These are phyloP conservation scores for Oryzias curvinotus DNA, from an alignment of 2,113 vertebrate genomes.

Conservation along the genomic window DNA sequence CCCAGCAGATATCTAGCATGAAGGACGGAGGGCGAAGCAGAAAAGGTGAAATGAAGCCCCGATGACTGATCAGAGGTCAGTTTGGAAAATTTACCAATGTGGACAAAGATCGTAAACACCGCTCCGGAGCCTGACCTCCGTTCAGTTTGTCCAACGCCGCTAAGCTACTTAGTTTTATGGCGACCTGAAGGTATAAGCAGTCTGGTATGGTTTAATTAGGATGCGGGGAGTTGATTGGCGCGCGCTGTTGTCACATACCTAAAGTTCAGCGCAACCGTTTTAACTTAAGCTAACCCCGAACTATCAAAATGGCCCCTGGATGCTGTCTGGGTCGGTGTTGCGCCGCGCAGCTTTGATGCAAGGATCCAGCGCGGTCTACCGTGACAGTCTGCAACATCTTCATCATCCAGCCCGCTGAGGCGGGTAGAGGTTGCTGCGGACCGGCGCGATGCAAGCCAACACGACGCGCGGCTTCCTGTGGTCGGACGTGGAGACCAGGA, in stretches of 20 bases:
- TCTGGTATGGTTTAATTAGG: conserved; percentile 29
- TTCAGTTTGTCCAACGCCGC: conserved; percentile 34
- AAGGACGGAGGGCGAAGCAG: conserved; percentile 18
- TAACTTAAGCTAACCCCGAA: background rate
- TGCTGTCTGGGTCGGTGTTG: conserved; percentile 24
- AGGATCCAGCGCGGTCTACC: conserved; percentile 35
- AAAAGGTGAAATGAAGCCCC: conserved; percentile 36
- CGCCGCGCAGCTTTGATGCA: conserved; percentile 35
- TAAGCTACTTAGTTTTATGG: conserved; percentile 34
- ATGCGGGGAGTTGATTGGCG: conserved; percentile 22
- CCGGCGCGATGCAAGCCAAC: conserved; percentile 77
- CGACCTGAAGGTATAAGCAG: conserved; percentile 48
- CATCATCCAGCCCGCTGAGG: conserved; percentile 12
- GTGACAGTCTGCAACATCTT: conserved; percentile 55
- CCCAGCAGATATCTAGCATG: conserved; percentile 38
- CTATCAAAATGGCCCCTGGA: conserved; percentile 10
- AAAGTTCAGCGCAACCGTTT: background rate
- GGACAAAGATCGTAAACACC: background rate
- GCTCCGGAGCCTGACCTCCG: conserved; percentile 27
- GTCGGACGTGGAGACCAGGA: conserved; percentile 88
- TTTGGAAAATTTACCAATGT: conserved; percentile 18
- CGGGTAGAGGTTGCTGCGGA: conserved; percentile 4
- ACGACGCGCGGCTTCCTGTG: conserved; percentile 87
- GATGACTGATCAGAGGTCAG: conserved; percentile 69
- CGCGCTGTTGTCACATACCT: conserved; percentile 15